A percentile compares a stretch with the other conserved stretches of the same genome.
These are phyloP conservation scores for Saimiri boliviensis DNA, from an alignment of 2,113 vertebrate genomes.

Conservation along the genomic window DNA sequence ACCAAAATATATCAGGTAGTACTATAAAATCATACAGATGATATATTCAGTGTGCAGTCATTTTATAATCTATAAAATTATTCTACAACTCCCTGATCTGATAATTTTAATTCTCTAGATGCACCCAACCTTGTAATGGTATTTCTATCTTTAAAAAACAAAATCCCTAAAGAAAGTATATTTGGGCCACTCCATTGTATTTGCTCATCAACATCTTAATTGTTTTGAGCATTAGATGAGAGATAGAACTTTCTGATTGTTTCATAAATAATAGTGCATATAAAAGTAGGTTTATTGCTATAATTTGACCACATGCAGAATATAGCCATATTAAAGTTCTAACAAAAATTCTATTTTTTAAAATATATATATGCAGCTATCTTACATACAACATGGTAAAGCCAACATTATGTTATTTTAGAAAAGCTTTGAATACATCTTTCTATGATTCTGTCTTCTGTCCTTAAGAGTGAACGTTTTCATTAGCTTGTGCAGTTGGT, in stretches of 20 bases:
- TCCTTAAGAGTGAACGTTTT: neutral
- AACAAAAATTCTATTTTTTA: neutral
- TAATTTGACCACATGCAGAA: neutral
- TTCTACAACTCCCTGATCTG: neutral
- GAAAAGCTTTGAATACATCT: neutral
- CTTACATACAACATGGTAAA: neutral
- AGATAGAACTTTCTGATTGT: neutral
- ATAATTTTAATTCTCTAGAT: neutral
- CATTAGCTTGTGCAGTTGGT: neutral
- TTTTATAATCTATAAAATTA: neutral
- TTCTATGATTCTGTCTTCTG: neutral
- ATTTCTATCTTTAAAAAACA: neutral
- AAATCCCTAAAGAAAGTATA: neutral
- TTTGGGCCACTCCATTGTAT: neutral
- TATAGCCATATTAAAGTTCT: neutral
- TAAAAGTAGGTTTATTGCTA: neutral
- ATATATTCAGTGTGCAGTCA: neutral
- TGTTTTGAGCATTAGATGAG: neutral
- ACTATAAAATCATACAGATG: neutral
- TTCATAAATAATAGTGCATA: neutral
- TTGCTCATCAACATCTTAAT: neutral
- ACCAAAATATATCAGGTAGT: neutral
- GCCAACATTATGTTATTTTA: neutral
- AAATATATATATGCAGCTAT: neutral
- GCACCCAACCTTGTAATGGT: neutral